Percentiles rank a stretch among this genome's conserved stretches.
phyloP scores from a whole-genome alignment of 2,888 invertebrate genomes.

The Drosophila nr. fundita region DNA sequence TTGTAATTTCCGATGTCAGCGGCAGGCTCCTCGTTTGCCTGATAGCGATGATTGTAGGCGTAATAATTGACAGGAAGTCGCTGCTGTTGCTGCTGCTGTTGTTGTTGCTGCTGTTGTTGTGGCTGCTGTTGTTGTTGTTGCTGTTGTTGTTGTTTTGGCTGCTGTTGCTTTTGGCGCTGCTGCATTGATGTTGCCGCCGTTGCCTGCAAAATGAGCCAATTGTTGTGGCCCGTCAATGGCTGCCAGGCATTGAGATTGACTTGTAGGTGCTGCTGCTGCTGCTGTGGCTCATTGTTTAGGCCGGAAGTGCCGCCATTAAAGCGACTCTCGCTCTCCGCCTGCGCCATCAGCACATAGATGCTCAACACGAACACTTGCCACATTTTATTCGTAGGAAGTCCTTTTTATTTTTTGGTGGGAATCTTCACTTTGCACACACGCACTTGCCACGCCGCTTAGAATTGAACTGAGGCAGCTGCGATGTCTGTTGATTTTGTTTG shows the following conservation, averaged over 20 bases:
- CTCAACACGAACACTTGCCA: conserved; percentile 50
- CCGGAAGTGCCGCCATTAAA: conserved; percentile 63
- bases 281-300: conserved; percentile 26
- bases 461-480: conserved; percentile 58
- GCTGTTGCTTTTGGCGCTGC: conserved; percentile 12
- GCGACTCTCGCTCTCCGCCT: conserved; percentile 35
- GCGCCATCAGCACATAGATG: conserved; percentile 49
- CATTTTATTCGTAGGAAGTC: conserved; percentile 53
- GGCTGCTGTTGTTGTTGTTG: background rate
- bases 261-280: conserved; percentile 34
- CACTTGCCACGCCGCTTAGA: conserved; percentile 60
- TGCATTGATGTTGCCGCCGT: conserved; percentile 60
- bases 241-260: conserved; percentile 73
- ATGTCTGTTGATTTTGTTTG: conserved; percentile 35
- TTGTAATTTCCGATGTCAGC: conserved; percentile 74
- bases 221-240: conserved; percentile 65
- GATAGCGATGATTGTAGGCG: conserved; percentile 76
- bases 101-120: conserved; percentile 14
- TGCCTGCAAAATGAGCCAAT: conserved; percentile 77
- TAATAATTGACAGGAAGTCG: conserved; percentile 76
- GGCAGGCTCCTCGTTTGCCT: conserved; percentile 38
- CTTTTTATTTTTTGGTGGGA: conserved; percentile 1
- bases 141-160: conserved; percentile 23
- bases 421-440: conserved; percentile 26
- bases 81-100: conserved; percentile 33